Base-by-base conservation (phyloP, 2,888 invertebrate species). In the Atrina japonica region DNA sequence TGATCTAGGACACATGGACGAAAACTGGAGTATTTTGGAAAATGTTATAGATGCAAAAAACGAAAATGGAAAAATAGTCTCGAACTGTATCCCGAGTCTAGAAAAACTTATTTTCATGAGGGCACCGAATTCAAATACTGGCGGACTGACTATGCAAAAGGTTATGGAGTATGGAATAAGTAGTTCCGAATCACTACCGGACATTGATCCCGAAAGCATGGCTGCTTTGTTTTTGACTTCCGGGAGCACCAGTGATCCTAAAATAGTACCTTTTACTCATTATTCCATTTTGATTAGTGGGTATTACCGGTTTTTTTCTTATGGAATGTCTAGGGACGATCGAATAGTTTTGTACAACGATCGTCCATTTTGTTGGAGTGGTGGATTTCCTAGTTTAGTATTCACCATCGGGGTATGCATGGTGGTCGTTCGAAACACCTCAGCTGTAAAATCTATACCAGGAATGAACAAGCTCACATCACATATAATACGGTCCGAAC, bases 311-410 rank as follows among this genome's bases (percentile, higher is more conserved):
- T 5, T 7, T 35, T 5, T 35, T 35, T n/a, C n/a, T 9, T 52
- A 50, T 41, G n/a, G 23, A 9, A 14, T 30, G 3, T n/a, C 52
- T 2, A 16, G 23, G 1, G n/a, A 49, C 9, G 21, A 14, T 16
- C 27, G 27, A 7, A 29, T 9, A 14, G 25, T 18, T 29, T 23
- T 52, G 27, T 63, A 52, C 18, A 63, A 63, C 18, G 63, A 63
- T 41, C 63, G 63, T n/a, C 52, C 52, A n/a, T 63, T 63, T 27
- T 41, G n/a, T 21, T 63, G 63, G 63, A n/a, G 23, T 25, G 63
- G 25, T 27, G 63, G 63, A 9, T 63, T 52, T 21, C 63, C 63
- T 5, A 6, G 25, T 27, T 21, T 14, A 3, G 30, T 41, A 16
- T 9, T 63, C 5, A 25, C 25, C 25, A 23, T 25, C n/a, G 23